Base-by-base conservation (phyloP, 2,797 vertebrate species). In the Zenarchopterus dispar region DNA sequence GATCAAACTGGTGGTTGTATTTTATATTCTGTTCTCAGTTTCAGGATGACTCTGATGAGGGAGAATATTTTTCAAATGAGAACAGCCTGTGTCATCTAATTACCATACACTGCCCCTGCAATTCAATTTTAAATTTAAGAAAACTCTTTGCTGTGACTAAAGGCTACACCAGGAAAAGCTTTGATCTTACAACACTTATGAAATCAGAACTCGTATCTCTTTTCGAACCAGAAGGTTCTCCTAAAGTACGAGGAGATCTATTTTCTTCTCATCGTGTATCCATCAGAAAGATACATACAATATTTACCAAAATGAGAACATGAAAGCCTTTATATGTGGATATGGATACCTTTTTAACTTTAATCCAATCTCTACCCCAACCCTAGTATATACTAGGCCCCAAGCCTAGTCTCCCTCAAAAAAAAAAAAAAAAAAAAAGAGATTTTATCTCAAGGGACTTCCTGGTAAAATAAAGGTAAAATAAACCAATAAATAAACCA, bases 81-180 rank as follows among this genome's bases (percentile, higher is more conserved):
- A 70, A 42, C 23, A 19, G 48, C 60, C 70, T 17, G 59, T 49
- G 50, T 63, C 44, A 80, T 81, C 53, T 43, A 43, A 65, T 66
- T 55, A 70, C 31, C 62, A 60, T 16, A 4, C 61, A 39, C 21
- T 13, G 49, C 15, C 19, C 18, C 59, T 65, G 70, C 28, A 16
- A 77, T 74, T 76, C 73, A 70, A 75, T 77, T 81, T 74, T 47
- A 81, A 75, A 63, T 77, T 77, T 4, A 61, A 62, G 45, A 28
- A 61, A 75, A 76, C 10, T 48, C 59, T 53, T 45, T 2, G 41
- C 19, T 62, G n/a, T 56, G 77, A 67, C 59, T 59, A 19, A 31
- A 39, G 47, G 60, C 62, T 48, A 58, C 9, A 7, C 53, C 51
- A 61, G 47, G 50, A 43, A 31, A 55, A 68, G 72, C 43, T 73